A percentile compares a stretch with the other conserved stretches of the same genome.
Conservation (phyloP, 1,140 invertebrate genomes). For the Paramacrobiotus metropolitanus region DNA sequence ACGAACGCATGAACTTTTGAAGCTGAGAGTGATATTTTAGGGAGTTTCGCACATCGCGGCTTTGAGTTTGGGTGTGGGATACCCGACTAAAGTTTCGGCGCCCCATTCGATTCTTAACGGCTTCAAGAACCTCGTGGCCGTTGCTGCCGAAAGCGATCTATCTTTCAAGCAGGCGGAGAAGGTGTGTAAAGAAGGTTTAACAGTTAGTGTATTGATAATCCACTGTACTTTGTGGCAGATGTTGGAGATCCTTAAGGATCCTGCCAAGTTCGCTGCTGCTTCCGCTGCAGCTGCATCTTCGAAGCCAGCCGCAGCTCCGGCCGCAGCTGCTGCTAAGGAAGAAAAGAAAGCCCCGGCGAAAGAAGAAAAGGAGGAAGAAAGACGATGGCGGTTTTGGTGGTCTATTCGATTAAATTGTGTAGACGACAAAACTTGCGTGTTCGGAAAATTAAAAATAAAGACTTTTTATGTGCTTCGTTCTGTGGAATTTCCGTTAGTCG, state of each 20-base stretch:
- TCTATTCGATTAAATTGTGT: conserved; percentile 68
- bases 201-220: background rate
- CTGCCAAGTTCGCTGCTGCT: conserved; percentile 55
- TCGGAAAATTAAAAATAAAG: too few relatives aligned
- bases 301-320: conserved; percentile 32
- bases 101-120: conserved; percentile 92
- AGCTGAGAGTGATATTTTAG: conserved; percentile 20
- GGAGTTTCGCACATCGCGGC: conserved; percentile 81
- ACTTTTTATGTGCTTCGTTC: too few relatives aligned
- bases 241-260: conserved; percentile 35
- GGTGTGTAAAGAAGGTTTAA: conserved; percentile 29
- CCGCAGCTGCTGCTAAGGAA: conserved; percentile 33
- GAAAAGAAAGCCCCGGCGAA: conserved; percentile 37
- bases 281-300: conserved; percentile 33
- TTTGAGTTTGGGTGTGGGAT: conserved; percentile 75
- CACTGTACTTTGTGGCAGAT: conserved; percentile 4
- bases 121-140: conserved; percentile 87
- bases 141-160: conserved; percentile 83
- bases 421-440: too few relatives aligned
- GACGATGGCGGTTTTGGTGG: conserved; percentile 79
- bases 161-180: conserved; percentile 78
- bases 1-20: too few relatives aligned
- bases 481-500: too few relatives aligned
- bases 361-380: conserved; percentile 50
- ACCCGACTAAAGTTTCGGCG: conserved; percentile 82